A percentile compares a stretch with the other conserved stretches of the same genome.
phyloP scores from a whole-genome alignment of 2,113 vertebrate species.

The Bungarus multicinctus region DNA sequence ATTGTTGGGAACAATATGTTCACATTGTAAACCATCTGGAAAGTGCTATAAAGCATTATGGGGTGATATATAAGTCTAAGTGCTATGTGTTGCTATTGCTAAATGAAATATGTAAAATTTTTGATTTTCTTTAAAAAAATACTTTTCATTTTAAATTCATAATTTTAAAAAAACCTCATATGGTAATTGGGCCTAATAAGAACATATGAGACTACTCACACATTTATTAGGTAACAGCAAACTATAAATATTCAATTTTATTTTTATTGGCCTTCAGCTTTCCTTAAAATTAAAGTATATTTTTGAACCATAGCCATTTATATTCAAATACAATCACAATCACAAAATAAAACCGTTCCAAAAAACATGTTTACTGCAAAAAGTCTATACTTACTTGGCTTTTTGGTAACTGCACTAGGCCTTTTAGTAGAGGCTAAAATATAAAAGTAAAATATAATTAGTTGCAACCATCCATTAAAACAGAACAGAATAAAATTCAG shows the following conservation, averaged over 20 bases:
- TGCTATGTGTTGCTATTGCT: too few species aligned
- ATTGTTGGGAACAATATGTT: too few species aligned
- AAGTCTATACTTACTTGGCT: conserved; percentile 27
- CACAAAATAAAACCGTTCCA: neutral
- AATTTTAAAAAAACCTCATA: neutral
- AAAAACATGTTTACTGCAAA: neutral
- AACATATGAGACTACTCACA: neutral
- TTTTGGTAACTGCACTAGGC: neutral
- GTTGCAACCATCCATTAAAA: neutral
- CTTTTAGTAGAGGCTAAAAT: fast-evolving
- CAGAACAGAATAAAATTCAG: neutral
- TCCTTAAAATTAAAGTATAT: neutral
- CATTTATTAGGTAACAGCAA: neutral
- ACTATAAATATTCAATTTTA: neutral
- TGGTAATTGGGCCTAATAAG: neutral
- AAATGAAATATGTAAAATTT: neutral
- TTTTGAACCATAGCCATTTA: neutral
- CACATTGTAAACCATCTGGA: too few species aligned
- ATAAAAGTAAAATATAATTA: neutral
- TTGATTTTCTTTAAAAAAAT: neutral
- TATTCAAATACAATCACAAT: neutral
- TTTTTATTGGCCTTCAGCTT: neutral
- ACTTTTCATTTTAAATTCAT: neutral
- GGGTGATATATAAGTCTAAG: too few species aligned
- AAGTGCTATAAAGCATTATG: too few species aligned